These are phyloP conservation scores for Hypolimnas misippus DNA, from an alignment of 2,888 invertebrate genomes.

Conservation along the genomic window DNA sequence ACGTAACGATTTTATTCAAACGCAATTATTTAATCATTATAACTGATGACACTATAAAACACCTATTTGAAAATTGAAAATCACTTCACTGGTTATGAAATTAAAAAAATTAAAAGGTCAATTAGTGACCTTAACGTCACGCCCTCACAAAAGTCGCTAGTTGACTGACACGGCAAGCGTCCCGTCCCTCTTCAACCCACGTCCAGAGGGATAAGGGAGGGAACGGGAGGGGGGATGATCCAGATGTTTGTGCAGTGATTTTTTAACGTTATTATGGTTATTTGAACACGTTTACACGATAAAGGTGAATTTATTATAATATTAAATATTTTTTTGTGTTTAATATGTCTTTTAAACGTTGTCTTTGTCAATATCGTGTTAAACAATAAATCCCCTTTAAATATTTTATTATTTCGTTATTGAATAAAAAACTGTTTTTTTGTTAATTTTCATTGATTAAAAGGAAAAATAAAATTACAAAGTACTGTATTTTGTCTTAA, in stretches of 20 bases:
- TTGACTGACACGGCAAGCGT: slow-evolving; percentile 59
- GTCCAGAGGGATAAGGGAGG: slow-evolving; percentile 65
- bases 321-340: not conserved
- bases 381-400: too few relatives aligned
- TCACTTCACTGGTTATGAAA: slow-evolving; percentile 7
- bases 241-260: slow-evolving; percentile 35
- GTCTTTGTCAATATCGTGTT: too few relatives aligned
- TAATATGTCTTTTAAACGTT: not conserved
- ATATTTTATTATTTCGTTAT: too few relatives aligned
- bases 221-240: slow-evolving; percentile 51
- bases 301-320: not conserved
- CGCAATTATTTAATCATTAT: slow-evolving; percentile 5
- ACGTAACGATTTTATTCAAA: not conserved
- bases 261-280: slow-evolving; percentile 19
- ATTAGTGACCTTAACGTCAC: slow-evolving; percentile 49
- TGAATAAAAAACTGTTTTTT: too few relatives aligned
- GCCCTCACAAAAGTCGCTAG: slow-evolving; percentile 55
- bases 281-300: not conserved
- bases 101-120: slow-evolving; percentile 34
- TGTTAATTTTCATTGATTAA: too few relatives aligned
- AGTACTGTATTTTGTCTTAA: too few relatives aligned
- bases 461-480: too few relatives aligned
- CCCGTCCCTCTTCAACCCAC: slow-evolving; percentile 54
- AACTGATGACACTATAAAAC: not conserved
- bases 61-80: not conserved